Percentiles rank a stretch among this genome's conserved stretches.
These are phyloP conservation scores for Girardinichthys multiradiatus DNA, from an alignment of 2,113 vertebrate species.

Conservation along the genomic window DNA sequence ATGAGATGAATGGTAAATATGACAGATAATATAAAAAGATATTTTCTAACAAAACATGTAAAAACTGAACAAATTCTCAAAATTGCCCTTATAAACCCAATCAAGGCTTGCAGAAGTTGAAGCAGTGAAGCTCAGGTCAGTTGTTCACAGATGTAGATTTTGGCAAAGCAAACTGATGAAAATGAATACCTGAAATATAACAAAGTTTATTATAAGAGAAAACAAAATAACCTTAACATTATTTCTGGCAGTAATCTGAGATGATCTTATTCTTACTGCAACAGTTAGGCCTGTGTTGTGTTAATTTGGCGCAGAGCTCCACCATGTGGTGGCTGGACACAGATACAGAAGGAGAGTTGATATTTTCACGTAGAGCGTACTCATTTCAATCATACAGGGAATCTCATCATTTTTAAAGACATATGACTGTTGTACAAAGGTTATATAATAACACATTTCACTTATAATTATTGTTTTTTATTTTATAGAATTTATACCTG, in stretches of 20 bases:
- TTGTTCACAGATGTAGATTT: neutral
- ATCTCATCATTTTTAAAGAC: neutral
- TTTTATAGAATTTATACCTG: neutral
- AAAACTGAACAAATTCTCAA: neutral
- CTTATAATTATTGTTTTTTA: neutral
- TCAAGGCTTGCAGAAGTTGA: neutral
- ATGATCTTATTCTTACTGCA: neutral
- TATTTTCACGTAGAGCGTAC: neutral
- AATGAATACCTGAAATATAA: neutral
- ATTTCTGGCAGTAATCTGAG: neutral
- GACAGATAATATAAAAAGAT: neutral
- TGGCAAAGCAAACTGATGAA: neutral
- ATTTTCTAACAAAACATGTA: neutral
- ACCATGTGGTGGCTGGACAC: constrained; percentile 59
- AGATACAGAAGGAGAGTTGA: neutral
- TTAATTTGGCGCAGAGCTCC: constrained; percentile 61
- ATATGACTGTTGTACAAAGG: neutral
- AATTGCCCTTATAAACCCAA: neutral
- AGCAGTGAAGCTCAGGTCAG: neutral
- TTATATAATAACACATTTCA: neutral
- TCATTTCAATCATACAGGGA: neutral
- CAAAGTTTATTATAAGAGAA: neutral
- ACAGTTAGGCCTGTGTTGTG: neutral
- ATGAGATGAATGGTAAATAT: neutral
- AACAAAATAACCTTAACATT: neutral